Base-by-base conservation (phyloP, 64 coral and sea anemone genomes). In the Stichodactyla helianthus region DNA sequence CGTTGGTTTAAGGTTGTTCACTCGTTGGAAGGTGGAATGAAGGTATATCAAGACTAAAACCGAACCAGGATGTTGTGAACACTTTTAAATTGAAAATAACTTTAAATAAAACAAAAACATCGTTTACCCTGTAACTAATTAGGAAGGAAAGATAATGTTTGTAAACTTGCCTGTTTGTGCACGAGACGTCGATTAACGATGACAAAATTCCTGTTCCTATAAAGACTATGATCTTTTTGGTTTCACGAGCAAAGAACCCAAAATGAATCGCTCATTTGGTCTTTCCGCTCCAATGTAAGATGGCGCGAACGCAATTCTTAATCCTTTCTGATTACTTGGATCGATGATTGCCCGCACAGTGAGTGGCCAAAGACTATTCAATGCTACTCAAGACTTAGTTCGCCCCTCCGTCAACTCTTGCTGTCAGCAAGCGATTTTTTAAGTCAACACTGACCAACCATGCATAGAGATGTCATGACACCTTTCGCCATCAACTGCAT, bases 341-440 rank as follows among this genome's bases (percentile, higher is more conserved):
- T 27, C 23, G 25, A 31, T 74, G 25, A 74, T 10, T 74, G 8
- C 10, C 23, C 68, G n/a, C 68, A 44, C 35, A 74, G 68, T 31
- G 22, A 74, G 68, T 74, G 25, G 26, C 27, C 62, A 65, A 22
- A 6, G 62, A 65, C 19, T 65, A 7, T 65, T 60, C 59, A 60
- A 68, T 23, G 63, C 63, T 19, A 27, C 68, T 74, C 12, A 74
- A 10, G 4, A 2, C 25, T 74, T 74, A n/a, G 8, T 28, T 74
- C 9, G 23, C 6, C n/a, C 68, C 23, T 23, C 4, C 20, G 22
- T 65, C 62, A 65, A 23, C 4, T 10, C 12, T 5, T 19, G 25
- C 68, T 74, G 68, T 74, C 68, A 74, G 31, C 68, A 74, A 71
- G 25, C 25, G 25, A 74, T 13, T 74, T 74, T 74, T 74, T 31